These are phyloP conservation scores for Pachyrhynchus sulphureomaculatus DNA, from an alignment of 1,140 invertebrate species.

Conservation along the genomic window DNA sequence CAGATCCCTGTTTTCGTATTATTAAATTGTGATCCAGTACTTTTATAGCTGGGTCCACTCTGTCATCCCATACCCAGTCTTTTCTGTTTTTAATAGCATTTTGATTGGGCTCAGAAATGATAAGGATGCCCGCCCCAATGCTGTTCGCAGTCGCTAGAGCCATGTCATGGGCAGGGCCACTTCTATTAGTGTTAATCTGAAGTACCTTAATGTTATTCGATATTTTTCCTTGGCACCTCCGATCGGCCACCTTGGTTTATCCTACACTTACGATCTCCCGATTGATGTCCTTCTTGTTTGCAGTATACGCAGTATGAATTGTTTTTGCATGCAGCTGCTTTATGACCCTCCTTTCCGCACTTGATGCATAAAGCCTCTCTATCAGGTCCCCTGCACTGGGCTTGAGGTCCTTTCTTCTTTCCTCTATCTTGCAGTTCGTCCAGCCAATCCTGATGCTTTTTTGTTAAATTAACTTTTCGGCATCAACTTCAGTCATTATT, in stretches of 20 bases:
- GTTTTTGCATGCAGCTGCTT: conserved; percentile 4
- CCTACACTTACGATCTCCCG: conserved; percentile 1
- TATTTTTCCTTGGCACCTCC: background rate
- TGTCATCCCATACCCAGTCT: no score
- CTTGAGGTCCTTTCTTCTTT: background rate
- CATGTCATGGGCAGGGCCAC: no score
- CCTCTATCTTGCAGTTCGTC: background rate
- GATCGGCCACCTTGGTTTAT: conserved; percentile 2
- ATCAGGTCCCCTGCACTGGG: conserved; percentile 7
- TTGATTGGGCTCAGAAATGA: no score
- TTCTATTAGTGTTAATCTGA: no score
- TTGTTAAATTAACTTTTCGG: no score
- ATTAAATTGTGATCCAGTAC: background rate
- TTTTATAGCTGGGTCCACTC: background rate
- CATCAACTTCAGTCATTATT: no score
- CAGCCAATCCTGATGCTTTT: conserved; percentile 7
- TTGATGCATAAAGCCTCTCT: conserved; percentile 1
- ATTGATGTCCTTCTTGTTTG: conserved; percentile 7
- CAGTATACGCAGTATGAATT: conserved; percentile 1
- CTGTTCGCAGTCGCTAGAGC: no score
- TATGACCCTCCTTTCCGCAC: conserved; percentile 9
- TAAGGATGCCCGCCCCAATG: no score
- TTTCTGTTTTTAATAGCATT: no score
- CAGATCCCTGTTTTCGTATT: background rate
- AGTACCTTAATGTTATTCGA: background rate